Conservation (phyloP, 1,140 invertebrate genomes). For the Parapsyche elsis region DNA sequence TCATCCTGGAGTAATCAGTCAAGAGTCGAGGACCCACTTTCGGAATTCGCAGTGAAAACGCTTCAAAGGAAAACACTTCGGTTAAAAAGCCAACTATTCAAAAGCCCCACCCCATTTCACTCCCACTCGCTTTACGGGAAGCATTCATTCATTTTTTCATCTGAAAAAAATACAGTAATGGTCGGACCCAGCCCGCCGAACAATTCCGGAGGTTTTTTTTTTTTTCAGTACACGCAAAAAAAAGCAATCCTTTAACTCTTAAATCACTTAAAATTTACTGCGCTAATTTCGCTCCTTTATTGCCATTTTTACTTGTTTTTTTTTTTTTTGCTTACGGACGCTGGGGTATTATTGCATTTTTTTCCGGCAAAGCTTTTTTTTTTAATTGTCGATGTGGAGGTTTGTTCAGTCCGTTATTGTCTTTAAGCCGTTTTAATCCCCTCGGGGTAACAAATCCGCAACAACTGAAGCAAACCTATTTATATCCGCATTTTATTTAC, state of each 20-base stretch:
- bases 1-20: conserved; percentile 22
- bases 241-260: conserved; percentile 36
- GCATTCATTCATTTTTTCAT: conserved; percentile 5
- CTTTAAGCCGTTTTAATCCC: conserved; percentile 31
- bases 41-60: background rate
- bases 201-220: background rate
- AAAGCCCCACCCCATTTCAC: background rate
- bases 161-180: background rate
- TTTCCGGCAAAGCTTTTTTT: conserved; percentile 5
- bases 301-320: background rate
- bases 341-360: conserved; percentile 21
- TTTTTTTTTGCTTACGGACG: background rate
- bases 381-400: conserved; percentile 32
- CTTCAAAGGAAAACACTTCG: conserved; percentile 7
- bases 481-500: background rate
- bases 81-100: conserved; percentile 20
- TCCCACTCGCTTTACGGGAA: background rate
- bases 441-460: background rate
- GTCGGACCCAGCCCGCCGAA: background rate
- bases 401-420: conserved; percentile 2
- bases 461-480: background rate
- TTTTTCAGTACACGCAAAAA: conserved; percentile 20
- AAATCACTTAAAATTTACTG: conserved; percentile 45
- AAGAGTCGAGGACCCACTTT: conserved; percentile 15
- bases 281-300: conserved; percentile 40